Conservation (phyloP, 2,797 vertebrate genomes). For the Onychomys leucogaster region DNA sequence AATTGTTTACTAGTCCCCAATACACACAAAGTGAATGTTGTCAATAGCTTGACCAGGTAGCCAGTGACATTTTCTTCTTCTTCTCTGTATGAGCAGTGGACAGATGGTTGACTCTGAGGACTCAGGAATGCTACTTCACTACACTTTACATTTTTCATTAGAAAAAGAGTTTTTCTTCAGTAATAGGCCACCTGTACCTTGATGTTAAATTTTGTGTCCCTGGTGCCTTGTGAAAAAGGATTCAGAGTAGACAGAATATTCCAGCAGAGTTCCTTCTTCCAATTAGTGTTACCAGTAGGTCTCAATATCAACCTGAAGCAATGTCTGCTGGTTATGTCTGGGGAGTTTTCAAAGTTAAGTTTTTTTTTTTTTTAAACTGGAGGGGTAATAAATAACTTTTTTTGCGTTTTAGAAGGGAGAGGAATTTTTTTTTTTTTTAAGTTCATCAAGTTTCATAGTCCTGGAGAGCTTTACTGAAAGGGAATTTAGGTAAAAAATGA, state of each 20-base stretch:
- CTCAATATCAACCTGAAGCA: not conserved
- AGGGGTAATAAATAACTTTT: slow-evolving; percentile 45
- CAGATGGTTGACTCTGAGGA: not conserved
- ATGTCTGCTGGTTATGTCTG: slow-evolving; percentile 10
- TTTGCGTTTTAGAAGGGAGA: slow-evolving; percentile 57
- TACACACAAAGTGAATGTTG: not conserved
- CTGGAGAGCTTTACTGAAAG: slow-evolving; percentile 59
- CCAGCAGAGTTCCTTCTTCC: not conserved
- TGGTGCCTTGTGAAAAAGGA: not conserved
- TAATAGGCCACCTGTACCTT: slow-evolving; percentile 14
- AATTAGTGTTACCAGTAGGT: slow-evolving; percentile 16
- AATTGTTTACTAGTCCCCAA: not conserved
- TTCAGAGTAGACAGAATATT: not conserved
- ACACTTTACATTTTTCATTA: slow-evolving; percentile 38
- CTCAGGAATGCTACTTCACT: not conserved
- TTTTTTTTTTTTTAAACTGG: slow-evolving; percentile 65
- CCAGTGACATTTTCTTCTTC: not conserved
- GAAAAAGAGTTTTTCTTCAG: not conserved
- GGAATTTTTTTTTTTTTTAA: slow-evolving; percentile 36
- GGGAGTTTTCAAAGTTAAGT: slow-evolving; percentile 28
- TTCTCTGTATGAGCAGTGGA: not conserved
- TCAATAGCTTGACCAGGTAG: not conserved
- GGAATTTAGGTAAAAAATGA: slow-evolving; percentile 72
- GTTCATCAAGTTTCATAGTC: not conserved
- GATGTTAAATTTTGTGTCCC: slow-evolving; percentile 20